These are phyloP conservation scores for Furnarius figulus DNA, from an alignment of 2,113 vertebrate genomes.

Conservation along the genomic window DNA sequence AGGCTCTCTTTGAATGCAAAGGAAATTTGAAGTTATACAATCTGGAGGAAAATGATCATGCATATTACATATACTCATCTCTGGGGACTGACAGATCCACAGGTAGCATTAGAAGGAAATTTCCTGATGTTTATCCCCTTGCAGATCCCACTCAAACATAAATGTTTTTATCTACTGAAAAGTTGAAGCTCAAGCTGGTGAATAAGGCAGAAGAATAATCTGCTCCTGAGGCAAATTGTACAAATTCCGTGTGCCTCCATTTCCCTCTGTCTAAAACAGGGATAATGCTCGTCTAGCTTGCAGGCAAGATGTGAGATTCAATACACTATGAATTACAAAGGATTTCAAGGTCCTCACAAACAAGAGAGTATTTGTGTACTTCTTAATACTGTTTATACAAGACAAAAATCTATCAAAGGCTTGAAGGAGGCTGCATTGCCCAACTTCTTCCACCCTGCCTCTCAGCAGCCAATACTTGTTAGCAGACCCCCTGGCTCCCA, in stretches of 20 bases:
- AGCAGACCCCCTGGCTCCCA: neutral
- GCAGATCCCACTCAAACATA: neutral
- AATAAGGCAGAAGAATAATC: slow-evolving; percentile 15
- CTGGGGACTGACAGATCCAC: neutral
- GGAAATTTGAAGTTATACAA: neutral
- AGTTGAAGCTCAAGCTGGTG: neutral
- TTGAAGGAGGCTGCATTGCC: neutral
- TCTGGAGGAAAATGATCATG: neutral
- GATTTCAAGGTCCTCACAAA: neutral
- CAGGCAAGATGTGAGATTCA: slow-evolving; percentile 10
- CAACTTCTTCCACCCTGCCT: neutral
- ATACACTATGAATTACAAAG: neutral
- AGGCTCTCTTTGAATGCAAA: neutral
- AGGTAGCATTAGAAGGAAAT: slow-evolving; percentile 34
- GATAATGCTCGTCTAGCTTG: slow-evolving; percentile 23
- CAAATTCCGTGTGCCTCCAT: neutral
- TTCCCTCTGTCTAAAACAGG: slow-evolving; percentile 35
- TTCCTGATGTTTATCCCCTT: slow-evolving; percentile 32
- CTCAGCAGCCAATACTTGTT: neutral
- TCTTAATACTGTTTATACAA: slow-evolving; percentile 16
- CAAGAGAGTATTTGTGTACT: neutral
- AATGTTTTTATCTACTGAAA: slow-evolving; percentile 18
- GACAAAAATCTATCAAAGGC: slow-evolving; percentile 1
- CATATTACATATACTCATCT: neutral
- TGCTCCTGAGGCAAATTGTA: slow-evolving; percentile 1